Evolutionary conservation across 2,113 vertebrate species (phyloP).

Genomic region (Myrmophylax atrothorax): DNA sequence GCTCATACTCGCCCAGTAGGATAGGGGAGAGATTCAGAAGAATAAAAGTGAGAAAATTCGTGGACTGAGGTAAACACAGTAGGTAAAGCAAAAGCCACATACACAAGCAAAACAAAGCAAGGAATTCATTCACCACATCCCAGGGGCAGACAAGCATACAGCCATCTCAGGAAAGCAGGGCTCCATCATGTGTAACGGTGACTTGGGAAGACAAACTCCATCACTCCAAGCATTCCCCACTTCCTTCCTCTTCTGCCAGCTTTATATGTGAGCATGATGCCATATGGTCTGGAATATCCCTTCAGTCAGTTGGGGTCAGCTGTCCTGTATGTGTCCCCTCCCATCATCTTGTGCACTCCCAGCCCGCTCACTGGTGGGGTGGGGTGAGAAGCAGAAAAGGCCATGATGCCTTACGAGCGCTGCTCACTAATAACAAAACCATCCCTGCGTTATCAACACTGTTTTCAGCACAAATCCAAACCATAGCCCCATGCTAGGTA

Average conservation of each 20-base stretch:
- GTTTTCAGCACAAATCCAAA: not conserved
- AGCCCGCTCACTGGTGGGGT: not conserved
- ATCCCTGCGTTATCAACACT: not conserved
- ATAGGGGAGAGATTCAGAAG: not conserved
- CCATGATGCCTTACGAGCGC: not conserved
- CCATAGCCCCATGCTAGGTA: not conserved
- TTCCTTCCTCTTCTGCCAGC: not conserved
- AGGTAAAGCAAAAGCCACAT: not conserved
- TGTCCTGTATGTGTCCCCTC: not conserved
- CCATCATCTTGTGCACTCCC: not conserved
- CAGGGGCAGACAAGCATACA: not conserved
- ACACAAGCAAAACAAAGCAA: not conserved
- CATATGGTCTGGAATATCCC: not conserved
- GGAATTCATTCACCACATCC: not conserved
- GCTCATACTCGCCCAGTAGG: not conserved
- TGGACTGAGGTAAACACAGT: not conserved
- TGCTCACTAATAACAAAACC: not conserved
- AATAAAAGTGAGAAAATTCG: not conserved
- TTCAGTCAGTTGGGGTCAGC: not conserved
- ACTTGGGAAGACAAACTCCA: not conserved
- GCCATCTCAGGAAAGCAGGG: not conserved
- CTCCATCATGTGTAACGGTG: not conserved
- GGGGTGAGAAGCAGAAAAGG: not conserved
- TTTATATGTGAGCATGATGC: not conserved
- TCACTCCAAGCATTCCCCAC: not conserved